These are phyloP conservation scores for Smittia sp. DNA, from an alignment of 2,888 invertebrate species.

Conservation along the genomic window DNA sequence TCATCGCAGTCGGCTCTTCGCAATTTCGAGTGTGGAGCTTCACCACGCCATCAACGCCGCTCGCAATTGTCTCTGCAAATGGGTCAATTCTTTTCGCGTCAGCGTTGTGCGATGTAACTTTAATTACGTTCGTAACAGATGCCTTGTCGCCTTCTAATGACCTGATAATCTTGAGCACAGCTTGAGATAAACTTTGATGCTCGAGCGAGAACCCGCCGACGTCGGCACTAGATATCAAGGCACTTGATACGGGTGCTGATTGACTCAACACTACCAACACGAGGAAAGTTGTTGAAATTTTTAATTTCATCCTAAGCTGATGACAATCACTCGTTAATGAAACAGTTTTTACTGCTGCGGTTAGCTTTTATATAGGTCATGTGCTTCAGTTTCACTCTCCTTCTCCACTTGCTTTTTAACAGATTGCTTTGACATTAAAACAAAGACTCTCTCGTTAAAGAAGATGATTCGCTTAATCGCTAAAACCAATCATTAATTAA, in stretches of 20 bases:
- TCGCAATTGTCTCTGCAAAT: not conserved
- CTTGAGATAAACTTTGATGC: conserved; percentile 18
- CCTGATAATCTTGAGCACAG: conserved; percentile 32
- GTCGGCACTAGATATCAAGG: not conserved
- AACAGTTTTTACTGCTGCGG: not conserved
- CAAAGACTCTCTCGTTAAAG: not conserved
- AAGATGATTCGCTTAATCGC: not conserved
- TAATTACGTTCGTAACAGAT: conserved; percentile 32
- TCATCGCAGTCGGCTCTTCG: not conserved
- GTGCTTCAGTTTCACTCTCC: not conserved
- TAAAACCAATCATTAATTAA: not conserved
- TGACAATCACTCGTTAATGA: not conserved
- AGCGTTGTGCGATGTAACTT: conserved; percentile 29
- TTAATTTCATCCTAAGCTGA: conserved; percentile 1
- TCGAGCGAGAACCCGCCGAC: not conserved
- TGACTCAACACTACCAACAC: not conserved
- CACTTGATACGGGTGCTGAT: not conserved
- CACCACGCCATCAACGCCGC: not conserved
- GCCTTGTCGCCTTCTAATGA: conserved; percentile 22
- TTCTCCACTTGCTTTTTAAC: not conserved
- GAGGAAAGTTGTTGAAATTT: not conserved
- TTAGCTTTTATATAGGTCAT: conserved; percentile 12
- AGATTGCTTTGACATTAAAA: not conserved
- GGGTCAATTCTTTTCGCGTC: conserved; percentile 30
- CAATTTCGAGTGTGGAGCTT: not conserved